Evolutionary conservation across 1,140 invertebrate species (phyloP), one percentile per base, ranked within the genome.

Genomic region (Stenopsyche tienmushanensis): DNA sequence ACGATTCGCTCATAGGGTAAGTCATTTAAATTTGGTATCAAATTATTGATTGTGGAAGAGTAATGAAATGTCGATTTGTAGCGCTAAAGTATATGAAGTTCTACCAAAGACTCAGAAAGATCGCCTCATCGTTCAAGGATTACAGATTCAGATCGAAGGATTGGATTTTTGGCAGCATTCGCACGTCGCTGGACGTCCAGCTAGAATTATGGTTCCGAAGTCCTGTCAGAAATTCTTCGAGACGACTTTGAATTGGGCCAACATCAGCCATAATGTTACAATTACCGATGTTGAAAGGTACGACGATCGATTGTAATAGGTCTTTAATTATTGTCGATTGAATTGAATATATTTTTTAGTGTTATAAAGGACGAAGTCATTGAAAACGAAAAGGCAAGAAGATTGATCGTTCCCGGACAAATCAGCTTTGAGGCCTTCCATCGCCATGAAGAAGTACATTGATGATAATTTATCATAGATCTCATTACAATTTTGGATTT

Each of bases 341-440:
- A 41, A 20, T 42, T 18, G 20, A 41, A 41, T n/a, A 15, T 55
- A 55, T 55, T 18, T 34, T 55, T 8, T 20, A 9, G 10, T 55
- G 39, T 5, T 55, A 10, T 69, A 34, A 52, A 34, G 17, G 41
- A 62, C 10, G 62, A 62, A 18, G 17, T 10, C 7, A 41, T n/a
- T 1, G 21, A 3, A 3, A 58, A 69, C 17, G 41, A 65, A 15
- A 42, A 64, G 18, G 50, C 52, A 13, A 47, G 45, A 29, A 24
- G 21, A 47, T 15, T 3, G 3, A 34, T 34, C 24, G 45, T 15
- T 17, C 29, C 62, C 20, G 18, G n/a, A 3, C 45, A 26, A 15
- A 69, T 69, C 57, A 63, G 67, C 58, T 69, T 69, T 45, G 63
- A 63, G 10, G 41, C 39, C 17, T 69, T 55, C 44, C 23, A 65